Percentiles rank a stretch among this genome's conserved stretches.
These are phyloP conservation scores for Diarsia dahlii DNA, from an alignment of 2,888 invertebrate genomes.

Conservation along the genomic window DNA sequence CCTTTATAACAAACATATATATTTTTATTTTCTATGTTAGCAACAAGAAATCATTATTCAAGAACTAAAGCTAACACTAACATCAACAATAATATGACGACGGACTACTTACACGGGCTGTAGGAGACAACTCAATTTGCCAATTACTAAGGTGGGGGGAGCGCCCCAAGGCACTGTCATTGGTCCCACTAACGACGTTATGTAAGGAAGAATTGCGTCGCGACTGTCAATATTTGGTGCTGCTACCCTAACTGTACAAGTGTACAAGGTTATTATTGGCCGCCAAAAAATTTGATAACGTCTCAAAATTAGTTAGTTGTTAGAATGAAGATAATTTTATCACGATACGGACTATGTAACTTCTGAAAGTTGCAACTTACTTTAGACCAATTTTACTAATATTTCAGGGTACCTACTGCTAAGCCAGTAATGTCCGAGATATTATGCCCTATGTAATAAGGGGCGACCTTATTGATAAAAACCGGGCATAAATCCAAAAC, in stretches of 20 bases:
- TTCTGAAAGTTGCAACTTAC: too few species aligned
- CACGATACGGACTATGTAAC: too few species aligned
- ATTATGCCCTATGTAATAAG: background rate
- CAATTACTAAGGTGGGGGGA: slow-evolving; percentile 78
- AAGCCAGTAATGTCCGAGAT: background rate
- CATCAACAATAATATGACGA: slow-evolving; percentile 82
- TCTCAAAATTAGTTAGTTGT: background rate
- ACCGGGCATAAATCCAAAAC: background rate
- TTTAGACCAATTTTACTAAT: too few species aligned
- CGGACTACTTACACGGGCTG: slow-evolving; percentile 76
- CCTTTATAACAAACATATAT: background rate
- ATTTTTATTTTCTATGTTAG: background rate
- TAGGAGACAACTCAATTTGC: slow-evolving; percentile 81
- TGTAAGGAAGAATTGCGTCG: slow-evolving; percentile 76
- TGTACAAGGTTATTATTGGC: slow-evolving; percentile 12
- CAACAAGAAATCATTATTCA: slow-evolving; percentile 22
- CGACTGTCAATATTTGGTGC: slow-evolving; percentile 72
- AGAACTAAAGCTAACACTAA: slow-evolving; percentile 66
- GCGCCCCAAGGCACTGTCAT: slow-evolving; percentile 66
- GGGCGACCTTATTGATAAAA: background rate
- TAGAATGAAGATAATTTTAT: background rate
- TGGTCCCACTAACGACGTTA: slow-evolving; percentile 75
- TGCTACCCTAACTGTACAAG: slow-evolving; percentile 28
- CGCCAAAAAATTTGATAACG: background rate
- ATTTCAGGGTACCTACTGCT: too few species aligned